Base-by-base conservation (phyloP, 2,888 invertebrate genomes). In the Hyppa rectilinea region DNA sequence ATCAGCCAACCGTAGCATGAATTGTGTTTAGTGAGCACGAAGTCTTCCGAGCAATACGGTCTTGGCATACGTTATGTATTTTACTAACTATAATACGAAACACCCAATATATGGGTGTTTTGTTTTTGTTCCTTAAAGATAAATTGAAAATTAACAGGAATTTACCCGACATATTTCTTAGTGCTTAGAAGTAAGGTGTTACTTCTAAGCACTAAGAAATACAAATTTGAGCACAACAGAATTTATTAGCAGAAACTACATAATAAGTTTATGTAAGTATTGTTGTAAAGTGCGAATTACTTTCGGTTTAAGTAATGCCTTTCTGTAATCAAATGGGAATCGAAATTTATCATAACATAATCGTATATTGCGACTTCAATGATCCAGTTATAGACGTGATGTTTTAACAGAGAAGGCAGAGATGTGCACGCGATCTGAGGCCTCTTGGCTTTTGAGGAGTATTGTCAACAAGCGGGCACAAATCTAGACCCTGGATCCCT, bases 11-110 rank as follows among this genome's bases (percentile, higher is more conserved):
- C 72, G 62, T 79, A 62, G 70, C 78, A 79, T 80, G 75, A 80
- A 84, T 82, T 85, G 80, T 83, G 83, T 84, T 83, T 75, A 83
- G 75, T 58, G 68, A 64, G 74, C 78, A 72, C 65, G 60, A 65
- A 83, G 71, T 76, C 67, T 61, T 71, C 65, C 56, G 26, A 53
- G 38, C 17, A n/a, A 47, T 23, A 47, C 38, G 49, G 26, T 78
- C 38, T 68, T 60, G 26, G 61, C 26, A 66, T 69, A 56, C 14
- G n/a, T n/a, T 55, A 45, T 64, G 14, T 64, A 56, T 43, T 60
- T 58, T 31, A 69, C 43, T 34, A 40, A 68, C 45, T 62, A 55
- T 10, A 31, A 40, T 26, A 34, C n/a, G n/a, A n/a, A n/a, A n/a
- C n/a, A n/a, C n/a, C n/a, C n/a, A n/a, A n/a, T 58, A 34, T n/a